Evolutionary conservation across 1,140 invertebrate genomes (phyloP).

Genomic region (Drosophila truncata): DNA sequence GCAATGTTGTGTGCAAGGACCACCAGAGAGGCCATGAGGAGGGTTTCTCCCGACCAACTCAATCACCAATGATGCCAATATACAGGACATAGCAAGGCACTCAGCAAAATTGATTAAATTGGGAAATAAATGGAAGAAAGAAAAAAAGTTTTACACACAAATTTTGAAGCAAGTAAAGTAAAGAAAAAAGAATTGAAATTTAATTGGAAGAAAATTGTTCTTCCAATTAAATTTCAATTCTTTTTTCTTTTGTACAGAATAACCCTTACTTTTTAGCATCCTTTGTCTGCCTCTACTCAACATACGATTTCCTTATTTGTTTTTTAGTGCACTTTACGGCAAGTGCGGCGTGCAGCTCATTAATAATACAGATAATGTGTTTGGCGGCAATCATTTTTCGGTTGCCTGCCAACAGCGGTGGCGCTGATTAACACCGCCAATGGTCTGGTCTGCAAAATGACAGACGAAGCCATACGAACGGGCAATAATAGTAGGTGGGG

Average conservation of each 20-base stretch:
- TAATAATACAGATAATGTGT: constrained; percentile 81
- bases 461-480: constrained; percentile 5
- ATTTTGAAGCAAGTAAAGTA: not conserved
- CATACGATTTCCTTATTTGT: not conserved
- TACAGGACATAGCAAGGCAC: not conserved
- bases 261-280: too few relatives aligned
- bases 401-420: constrained; percentile 62
- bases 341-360: constrained; percentile 69
- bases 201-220: not conserved
- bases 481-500: constrained; percentile 13
- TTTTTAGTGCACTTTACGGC: constrained; percentile 33
- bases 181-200: not conserved
- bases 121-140: not conserved
- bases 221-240: not conserved
- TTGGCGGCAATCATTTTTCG: constrained; percentile 74
- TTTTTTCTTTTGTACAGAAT: too few relatives aligned
- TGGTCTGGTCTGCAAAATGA: constrained; percentile 39
- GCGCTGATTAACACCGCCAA: constrained; percentile 71
- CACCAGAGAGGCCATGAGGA: constrained; percentile 12
- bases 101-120: not conserved
- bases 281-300: not conserved
- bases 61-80: constrained; percentile 35
- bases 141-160: not conserved
- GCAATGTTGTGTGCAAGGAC: constrained; percentile 41
- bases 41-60: constrained; percentile 11